Conservation (phyloP, 1,140 invertebrate species). For the Hypothenemus hampei region DNA sequence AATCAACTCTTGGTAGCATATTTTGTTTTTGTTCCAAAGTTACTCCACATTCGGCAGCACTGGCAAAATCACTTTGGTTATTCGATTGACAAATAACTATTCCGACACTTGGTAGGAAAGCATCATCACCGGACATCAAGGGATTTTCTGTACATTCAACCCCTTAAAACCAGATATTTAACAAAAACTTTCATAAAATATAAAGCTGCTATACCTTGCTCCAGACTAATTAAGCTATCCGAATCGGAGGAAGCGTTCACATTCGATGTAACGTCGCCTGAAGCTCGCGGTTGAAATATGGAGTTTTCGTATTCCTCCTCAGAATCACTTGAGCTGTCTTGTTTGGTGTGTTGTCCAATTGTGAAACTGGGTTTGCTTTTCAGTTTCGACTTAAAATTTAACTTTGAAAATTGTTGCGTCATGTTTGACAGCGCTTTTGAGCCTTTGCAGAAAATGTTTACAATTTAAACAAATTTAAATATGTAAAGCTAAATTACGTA, state of each 20-base stretch:
- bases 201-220: constrained; percentile 28
- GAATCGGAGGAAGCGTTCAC: constrained; percentile 21
- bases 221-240: constrained; percentile 24
- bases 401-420: constrained; percentile 76
- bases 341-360: constrained; percentile 42
- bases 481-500: constrained; percentile 34
- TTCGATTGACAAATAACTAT: constrained; percentile 55
- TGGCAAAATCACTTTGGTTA: constrained; percentile 29
- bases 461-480: neutral
- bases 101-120: constrained; percentile 58
- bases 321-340: constrained; percentile 45
- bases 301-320: constrained; percentile 52
- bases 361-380: constrained; percentile 50
- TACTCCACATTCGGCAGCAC: constrained; percentile 22
- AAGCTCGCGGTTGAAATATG: constrained; percentile 47
- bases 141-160: constrained; percentile 38
- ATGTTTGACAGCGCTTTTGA: constrained; percentile 80
- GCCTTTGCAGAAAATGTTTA: no score
- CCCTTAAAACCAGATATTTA: constrained; percentile 1
- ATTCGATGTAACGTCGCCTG: constrained; percentile 8
- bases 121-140: constrained; percentile 40
- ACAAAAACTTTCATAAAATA: neutral
- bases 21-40: constrained; percentile 46
- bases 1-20: constrained; percentile 39
- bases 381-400: constrained; percentile 59